Evolutionary conservation across 2,113 vertebrate genomes (phyloP).

Genomic region (Hoplias malabaricus): DNA sequence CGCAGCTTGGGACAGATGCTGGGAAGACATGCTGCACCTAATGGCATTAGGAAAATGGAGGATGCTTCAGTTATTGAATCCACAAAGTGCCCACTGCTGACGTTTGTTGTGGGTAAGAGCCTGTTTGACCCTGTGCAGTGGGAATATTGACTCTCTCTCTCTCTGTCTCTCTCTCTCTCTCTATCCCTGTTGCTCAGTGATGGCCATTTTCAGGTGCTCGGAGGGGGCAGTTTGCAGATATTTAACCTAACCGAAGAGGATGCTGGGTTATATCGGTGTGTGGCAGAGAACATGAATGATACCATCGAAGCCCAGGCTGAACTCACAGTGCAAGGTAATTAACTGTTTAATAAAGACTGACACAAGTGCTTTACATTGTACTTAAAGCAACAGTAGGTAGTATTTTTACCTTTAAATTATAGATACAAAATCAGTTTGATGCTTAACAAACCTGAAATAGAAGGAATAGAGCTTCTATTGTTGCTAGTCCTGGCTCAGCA

Average conservation of each 20-base stretch:
- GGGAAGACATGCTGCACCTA: not conserved
- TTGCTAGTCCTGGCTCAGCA: too few relatives aligned
- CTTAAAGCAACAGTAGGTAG: too few relatives aligned
- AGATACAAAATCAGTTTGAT: too few relatives aligned
- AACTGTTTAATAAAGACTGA: not conserved
- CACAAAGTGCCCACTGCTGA: not conserved
- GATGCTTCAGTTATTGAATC: constrained; percentile 1
- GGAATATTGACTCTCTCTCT: constrained; percentile 24
- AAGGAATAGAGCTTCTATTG: too few relatives aligned
- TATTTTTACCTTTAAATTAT: too few relatives aligned
- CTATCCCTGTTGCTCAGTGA: constrained; percentile 66
- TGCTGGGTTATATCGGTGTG: constrained; percentile 83
- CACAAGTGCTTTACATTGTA: not conserved
- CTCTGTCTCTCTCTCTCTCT: not conserved
- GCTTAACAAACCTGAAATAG: too few relatives aligned
- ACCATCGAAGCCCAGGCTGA: constrained; percentile 85
- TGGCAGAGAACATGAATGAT: constrained; percentile 79
- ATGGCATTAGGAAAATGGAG: not conserved
- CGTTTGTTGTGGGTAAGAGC: not conserved
- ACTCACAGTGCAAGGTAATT: constrained; percentile 87
- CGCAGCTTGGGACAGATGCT: not conserved
- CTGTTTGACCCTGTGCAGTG: constrained; percentile 25
- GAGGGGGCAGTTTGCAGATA: constrained; percentile 83
- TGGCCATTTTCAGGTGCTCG: constrained; percentile 74
- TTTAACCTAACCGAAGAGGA: constrained; percentile 79